A percentile compares a stretch with the other conserved stretches of the same genome.
phyloP scores from a whole-genome alignment of 2,888 invertebrate genomes.

The Bedellia somnulentella region DNA sequence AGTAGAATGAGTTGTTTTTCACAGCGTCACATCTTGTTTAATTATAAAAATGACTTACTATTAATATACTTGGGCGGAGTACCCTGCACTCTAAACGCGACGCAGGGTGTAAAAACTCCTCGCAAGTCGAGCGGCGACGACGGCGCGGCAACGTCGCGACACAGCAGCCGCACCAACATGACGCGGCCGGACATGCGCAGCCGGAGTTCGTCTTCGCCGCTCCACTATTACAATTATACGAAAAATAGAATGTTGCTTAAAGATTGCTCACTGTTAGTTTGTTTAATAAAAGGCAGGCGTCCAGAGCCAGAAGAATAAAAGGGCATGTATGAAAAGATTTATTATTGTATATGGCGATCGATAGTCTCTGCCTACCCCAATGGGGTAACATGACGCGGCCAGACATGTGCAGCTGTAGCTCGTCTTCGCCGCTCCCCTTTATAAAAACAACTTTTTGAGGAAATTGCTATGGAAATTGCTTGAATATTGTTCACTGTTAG shows the following conservation, averaged over 20 bases:
- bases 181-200: constrained; percentile 78
- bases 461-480: too few species aligned
- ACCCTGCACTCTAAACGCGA: constrained; percentile 84
- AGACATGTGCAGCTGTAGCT: constrained; percentile 73
- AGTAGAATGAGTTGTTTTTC: too few species aligned
- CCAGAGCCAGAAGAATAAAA: too few species aligned
- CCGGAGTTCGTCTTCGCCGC: constrained; percentile 77
- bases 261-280: too few species aligned
- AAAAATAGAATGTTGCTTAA: too few species aligned
- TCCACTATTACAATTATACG: constrained; percentile 69
- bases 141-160: constrained; percentile 67
- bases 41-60: constrained; percentile 42
- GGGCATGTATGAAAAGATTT: too few species aligned
- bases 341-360: too few species aligned
- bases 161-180: constrained; percentile 77
- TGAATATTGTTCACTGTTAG: too few species aligned
- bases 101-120: constrained; percentile 80
- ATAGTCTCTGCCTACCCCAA: too few species aligned
- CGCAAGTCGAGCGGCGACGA: constrained; percentile 50
- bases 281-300: too few species aligned
- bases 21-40: too few species aligned
- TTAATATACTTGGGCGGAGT: constrained; percentile 68
- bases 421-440: constrained; percentile 87
- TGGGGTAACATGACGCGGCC: constrained; percentile 82
- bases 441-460: too few species aligned